Percentiles rank a stretch among this genome's conserved stretches.
Evolutionary conservation across 2,797 vertebrate species (phyloP).

Genomic region (Enteromius anoplus): DNA sequence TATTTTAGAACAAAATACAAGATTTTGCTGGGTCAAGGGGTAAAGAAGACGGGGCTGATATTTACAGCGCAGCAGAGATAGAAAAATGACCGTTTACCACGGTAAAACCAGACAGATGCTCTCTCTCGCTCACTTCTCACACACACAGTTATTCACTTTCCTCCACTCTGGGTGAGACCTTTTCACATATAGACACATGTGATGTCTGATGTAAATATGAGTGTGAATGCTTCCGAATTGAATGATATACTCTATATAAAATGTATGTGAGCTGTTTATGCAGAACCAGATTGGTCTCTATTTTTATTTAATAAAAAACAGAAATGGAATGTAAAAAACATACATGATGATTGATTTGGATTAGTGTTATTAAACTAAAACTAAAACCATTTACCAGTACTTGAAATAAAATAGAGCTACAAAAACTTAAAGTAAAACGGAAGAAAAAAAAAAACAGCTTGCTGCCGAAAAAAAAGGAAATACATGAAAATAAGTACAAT

Average conservation of each 20-base stretch:
- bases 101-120: slow-evolving; percentile 13
- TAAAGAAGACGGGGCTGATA: slow-evolving; percentile 48
- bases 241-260: too few species aligned
- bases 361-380: not conserved
- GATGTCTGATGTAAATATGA: too few species aligned
- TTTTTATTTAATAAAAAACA: too few species aligned
- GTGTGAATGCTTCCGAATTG: too few species aligned
- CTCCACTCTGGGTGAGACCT: not conserved
- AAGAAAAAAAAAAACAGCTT: too few species aligned
- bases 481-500: too few species aligned
- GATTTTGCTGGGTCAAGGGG: slow-evolving; percentile 71
- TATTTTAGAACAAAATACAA: slow-evolving; percentile 83
- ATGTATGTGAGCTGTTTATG: too few species aligned
- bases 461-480: too few species aligned
- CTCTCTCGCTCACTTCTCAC: not conserved
- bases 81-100: not conserved
- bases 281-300: too few species aligned
- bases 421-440: not conserved
- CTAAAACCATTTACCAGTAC: not conserved
- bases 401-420: not conserved
- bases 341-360: too few species aligned
- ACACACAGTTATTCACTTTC: not conserved
- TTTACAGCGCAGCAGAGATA: slow-evolving; percentile 54
- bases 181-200: not conserved
- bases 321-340: too few species aligned